Evolutionary conservation across 53 echinoderm and acorn worm species (phyloP).

Genomic region (Echinometra lucunter): DNA sequence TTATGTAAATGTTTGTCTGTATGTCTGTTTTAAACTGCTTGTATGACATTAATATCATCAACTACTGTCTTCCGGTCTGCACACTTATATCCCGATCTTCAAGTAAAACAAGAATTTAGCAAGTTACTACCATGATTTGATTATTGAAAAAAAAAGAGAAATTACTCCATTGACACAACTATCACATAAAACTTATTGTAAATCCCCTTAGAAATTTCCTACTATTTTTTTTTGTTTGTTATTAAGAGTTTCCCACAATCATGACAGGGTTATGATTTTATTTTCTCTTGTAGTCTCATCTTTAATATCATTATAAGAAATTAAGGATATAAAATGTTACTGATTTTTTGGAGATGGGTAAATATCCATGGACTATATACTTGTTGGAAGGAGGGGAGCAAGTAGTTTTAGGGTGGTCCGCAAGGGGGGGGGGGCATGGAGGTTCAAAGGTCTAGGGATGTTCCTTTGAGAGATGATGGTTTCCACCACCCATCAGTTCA

Average conservation of each 20-base stretch:
- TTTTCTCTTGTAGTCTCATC: not conserved
- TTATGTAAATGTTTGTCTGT: constrained; percentile 51
- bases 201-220: not conserved
- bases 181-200: not conserved
- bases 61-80: not conserved
- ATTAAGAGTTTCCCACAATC: not conserved
- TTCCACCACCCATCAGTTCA: not conserved
- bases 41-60: not conserved
- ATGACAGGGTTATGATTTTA: not conserved
- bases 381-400: not conserved
- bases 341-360: too few species aligned
- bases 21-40: not conserved
- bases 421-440: not conserved
- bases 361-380: not conserved
- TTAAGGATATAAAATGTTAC: too few species aligned
- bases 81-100: not conserved
- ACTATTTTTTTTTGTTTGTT: too few species aligned
- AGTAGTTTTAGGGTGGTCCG: not conserved
- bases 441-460: not conserved
- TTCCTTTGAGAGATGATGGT: not conserved
- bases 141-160: not conserved
- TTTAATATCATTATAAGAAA: too few species aligned
- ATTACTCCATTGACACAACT: not conserved
- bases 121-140: too few species aligned
- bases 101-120: not conserved